Evolutionary conservation across 2,797 vertebrate species (phyloP).

Genomic region (Trachops cirrhosus): DNA sequence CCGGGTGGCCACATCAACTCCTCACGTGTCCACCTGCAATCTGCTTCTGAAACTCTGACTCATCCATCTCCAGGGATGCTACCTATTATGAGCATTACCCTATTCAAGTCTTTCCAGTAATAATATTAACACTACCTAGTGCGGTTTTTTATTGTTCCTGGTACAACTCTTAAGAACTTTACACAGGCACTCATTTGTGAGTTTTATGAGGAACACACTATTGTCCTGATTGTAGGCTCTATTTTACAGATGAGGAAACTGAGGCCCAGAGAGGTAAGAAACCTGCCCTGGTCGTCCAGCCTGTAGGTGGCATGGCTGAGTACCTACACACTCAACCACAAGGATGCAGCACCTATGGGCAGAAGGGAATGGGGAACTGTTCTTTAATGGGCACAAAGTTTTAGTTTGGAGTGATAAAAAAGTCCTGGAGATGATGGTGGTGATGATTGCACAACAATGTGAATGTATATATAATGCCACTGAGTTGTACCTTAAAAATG

Average conservation of each 20-base stretch:
- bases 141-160: neutral
- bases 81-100: neutral
- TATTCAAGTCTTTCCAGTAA: neutral
- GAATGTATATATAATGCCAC: neutral
- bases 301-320: rapidly evolving
- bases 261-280: neutral
- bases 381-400: neutral
- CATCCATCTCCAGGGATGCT: neutral
- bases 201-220: neutral
- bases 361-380: neutral
- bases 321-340: neutral
- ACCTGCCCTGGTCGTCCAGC: neutral
- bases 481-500: neutral
- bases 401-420: neutral
- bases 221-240: neutral
- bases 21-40: neutral
- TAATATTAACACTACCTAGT: neutral
- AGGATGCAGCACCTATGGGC: neutral
- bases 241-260: neutral
- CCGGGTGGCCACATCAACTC: neutral
- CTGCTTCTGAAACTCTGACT: neutral
- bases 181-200: neutral
- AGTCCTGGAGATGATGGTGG: neutral
- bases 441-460: neutral
- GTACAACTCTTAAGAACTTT: too few species aligned